phyloP scores from a whole-genome alignment of 2,797 vertebrate genomes.

The Neosalanx taihuensis region DNA sequence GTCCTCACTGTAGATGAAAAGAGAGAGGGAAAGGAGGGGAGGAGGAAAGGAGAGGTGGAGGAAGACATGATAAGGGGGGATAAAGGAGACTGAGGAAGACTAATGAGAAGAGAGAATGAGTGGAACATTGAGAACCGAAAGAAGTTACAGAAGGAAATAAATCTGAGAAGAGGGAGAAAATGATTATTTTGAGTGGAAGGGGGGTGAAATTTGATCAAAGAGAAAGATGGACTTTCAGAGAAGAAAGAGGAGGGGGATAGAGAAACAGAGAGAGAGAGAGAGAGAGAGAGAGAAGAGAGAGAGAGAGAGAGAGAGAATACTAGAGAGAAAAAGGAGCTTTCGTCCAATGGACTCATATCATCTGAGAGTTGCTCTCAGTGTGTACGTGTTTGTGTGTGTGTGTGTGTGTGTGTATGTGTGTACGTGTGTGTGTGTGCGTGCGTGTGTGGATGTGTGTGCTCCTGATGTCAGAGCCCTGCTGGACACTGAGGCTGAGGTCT shows the following conservation, averaged over 20 bases:
- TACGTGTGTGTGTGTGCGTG: not conserved
- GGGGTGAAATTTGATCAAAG: slow-evolving; percentile 4
- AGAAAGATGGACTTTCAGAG: not conserved
- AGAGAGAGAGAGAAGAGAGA: slow-evolving; percentile 28
- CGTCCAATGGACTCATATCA: slow-evolving; percentile 18
- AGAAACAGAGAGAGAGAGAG: not conserved
- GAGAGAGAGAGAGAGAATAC: slow-evolving; percentile 19
- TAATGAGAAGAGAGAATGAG: slow-evolving; percentile 3
- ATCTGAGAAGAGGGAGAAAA: slow-evolving; percentile 13
- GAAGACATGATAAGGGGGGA: not conserved
- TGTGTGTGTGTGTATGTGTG: slow-evolving; percentile 9
- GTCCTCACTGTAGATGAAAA: not conserved
- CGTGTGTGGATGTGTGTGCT: not conserved
- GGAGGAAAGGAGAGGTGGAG: slow-evolving; percentile 25
- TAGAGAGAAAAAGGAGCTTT: not conserved
- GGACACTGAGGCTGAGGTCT: not conserved
- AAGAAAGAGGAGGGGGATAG: slow-evolving; percentile 20
- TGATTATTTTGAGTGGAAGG: slow-evolving; percentile 10
- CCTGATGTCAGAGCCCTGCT: not conserved
- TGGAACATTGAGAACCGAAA: not conserved
- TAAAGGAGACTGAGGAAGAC: not conserved
- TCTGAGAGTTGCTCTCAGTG: slow-evolving; percentile 6
- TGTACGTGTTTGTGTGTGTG: not conserved
- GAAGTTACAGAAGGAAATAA: not conserved
- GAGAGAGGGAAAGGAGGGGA: slow-evolving; percentile 3